Evolutionary conservation across 2,888 invertebrate genomes (phyloP), one percentile per base, ranked within the genome.

Genomic region (Baronia brevicornis): DNA sequence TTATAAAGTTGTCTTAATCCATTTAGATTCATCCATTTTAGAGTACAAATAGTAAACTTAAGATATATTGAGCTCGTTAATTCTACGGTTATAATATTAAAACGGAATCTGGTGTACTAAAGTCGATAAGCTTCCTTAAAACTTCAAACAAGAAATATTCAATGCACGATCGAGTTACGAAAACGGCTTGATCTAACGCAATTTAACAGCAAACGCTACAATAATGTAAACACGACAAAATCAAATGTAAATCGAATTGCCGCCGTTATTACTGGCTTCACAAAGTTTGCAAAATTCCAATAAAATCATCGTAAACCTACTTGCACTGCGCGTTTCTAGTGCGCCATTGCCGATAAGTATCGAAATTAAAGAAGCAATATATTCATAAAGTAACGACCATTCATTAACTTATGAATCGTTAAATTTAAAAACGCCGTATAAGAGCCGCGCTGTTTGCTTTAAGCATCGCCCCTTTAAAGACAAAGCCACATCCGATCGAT

Each of bases 401-500:
- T 53, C 51, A 56, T 54, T 53, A 54, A 39, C 36, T 36, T 37
- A 41, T 43, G 48, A 46, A 47, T 46, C 49, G 43, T 68, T 54
- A 70, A 66, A 56, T 38, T 48, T 51, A 46, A 48, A 48, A 52
- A 50, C 48, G 46, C 44, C 50, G 46, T 43, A 50, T 48, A 51
- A 47, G 24, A 49, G 60, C 71, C 68, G 48, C 68, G 65, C 46
- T 55, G 61, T 67, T 69, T 58, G 52, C 60, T 54, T 62, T 56
- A 45, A 53, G 25, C 50, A 50, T 54, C 38, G 37, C 55, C 44
- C 56, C 54, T 56, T 52, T 60, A 54, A 58, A 60, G 54, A 55
- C 54, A 51, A 56, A 54, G 64, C 79, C 78, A 71, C 79, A 77
- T 78, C 78, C 78, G 59, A 71, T 59, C 46, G 56, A 70, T 65